Evolutionary conservation across 2,113 vertebrate species (phyloP), one percentile per base, ranked within the genome.

Genomic region (Platycercus adscitus): DNA sequence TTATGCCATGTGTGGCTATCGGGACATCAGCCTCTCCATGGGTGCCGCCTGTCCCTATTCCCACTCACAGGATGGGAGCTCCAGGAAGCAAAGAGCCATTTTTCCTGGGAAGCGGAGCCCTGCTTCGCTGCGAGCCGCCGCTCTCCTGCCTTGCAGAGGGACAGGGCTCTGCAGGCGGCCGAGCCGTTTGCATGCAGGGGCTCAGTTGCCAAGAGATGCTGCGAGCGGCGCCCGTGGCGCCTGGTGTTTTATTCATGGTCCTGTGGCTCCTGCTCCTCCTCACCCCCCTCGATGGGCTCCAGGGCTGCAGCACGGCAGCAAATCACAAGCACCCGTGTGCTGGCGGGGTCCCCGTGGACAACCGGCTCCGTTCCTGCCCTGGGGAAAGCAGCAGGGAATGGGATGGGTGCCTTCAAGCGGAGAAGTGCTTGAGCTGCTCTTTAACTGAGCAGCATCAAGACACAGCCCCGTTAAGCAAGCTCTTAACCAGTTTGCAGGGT

Each of bases 191-290:
- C 88, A 81, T 88, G 91, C 93, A 89, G 95, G 91, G 93, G 76
- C 88, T 96, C 92, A 95, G 96, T 95, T 96, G 95, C 93, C 96
- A 93, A 93, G 96, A 35, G 95, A 93, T 96, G 95, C 95, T 49
- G 91, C 1, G 78, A 93, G 93, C 52, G 10, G 85, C 37, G 43
- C 95, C 93, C 53, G 76, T 39, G 92, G 84, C 9, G 28, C 66
- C 90, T 21, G 2, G 49, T 39, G 14, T 84, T 88, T 89, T 72
- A 65, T 94, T 90, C 93, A 50, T 71, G 90, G 65, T 66, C 35
- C 88, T 71, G 35, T 37, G 81, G 66, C 85, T 92, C 88, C 35
- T 26, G 70, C 19, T 47, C 46, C 46, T 47, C 46, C 46, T 47
- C 46, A 47, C 72, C 52, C 88, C 56, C 72, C 69, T 43, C 13